These are phyloP conservation scores for Lasius fuliginosus DNA, from an alignment of 2,888 invertebrate species.

Conservation along the genomic window DNA sequence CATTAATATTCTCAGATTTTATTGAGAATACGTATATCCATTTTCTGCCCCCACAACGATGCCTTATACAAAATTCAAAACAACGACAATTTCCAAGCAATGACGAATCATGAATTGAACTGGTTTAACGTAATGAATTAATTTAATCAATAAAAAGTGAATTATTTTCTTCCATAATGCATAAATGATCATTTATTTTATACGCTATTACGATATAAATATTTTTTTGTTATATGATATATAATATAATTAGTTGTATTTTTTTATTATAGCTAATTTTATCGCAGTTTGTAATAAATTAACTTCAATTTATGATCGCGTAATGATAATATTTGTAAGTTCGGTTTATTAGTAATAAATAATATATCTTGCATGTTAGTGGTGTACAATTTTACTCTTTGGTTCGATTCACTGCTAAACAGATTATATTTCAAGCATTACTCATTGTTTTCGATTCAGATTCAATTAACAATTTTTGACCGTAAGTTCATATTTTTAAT, in stretches of 20 bases:
- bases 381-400: neutral
- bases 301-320: neutral
- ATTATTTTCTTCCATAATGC: neutral
- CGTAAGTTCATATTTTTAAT: neutral
- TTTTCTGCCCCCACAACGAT: neutral
- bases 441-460: neutral
- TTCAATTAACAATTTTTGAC: neutral
- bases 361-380: neutral
- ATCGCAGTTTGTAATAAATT: neutral
- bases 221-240: slow-evolving; percentile 4
- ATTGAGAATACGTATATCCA: neutral
- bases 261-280: slow-evolving; percentile 6
- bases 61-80: slow-evolving; percentile 10
- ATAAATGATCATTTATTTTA: neutral
- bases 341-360: neutral
- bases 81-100: neutral
- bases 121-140: neutral
- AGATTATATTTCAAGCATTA: neutral
- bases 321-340: neutral
- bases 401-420: neutral
- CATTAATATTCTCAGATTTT: slow-evolving; percentile 19
- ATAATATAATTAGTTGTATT: neutral
- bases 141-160: neutral
- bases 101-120: neutral
- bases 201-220: neutral